These are phyloP conservation scores for Eleutherodactylus coqui DNA, from an alignment of 2,797 vertebrate species.

Conservation along the genomic window DNA sequence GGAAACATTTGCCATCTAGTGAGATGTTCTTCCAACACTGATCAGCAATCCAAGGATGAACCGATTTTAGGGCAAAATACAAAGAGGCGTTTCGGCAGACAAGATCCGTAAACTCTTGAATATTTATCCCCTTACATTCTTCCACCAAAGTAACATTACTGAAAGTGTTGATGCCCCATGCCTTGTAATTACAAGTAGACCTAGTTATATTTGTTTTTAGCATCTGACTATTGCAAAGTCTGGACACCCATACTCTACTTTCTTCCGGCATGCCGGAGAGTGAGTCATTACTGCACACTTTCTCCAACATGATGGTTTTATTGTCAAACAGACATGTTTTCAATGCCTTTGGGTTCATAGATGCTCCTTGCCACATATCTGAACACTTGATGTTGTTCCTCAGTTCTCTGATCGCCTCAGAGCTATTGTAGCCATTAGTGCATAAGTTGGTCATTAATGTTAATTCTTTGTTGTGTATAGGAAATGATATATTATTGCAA, in stretches of 20 bases:
- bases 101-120: constrained; percentile 77
- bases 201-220: constrained; percentile 72
- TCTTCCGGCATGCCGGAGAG: constrained; percentile 69
- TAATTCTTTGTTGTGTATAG: constrained; percentile 78
- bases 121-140: constrained; percentile 69
- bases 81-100: constrained; percentile 81
- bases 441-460: constrained; percentile 81
- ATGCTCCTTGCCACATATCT: constrained; percentile 72
- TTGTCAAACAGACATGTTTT: constrained; percentile 87
- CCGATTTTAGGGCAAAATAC: constrained; percentile 72
- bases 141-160: constrained; percentile 75
- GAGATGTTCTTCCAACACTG: constrained; percentile 73
- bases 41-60: constrained; percentile 72
- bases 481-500: constrained; percentile 85
- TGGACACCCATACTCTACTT: constrained; percentile 67
- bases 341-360: constrained; percentile 80
- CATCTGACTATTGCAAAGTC: constrained; percentile 79
- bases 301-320: constrained; percentile 74
- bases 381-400: constrained; percentile 75
- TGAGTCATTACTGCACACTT: constrained; percentile 75
- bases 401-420: constrained; percentile 57
- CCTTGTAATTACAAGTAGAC: constrained; percentile 74
- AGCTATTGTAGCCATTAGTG: constrained; percentile 72
- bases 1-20: constrained; percentile 78
- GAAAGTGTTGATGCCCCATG: constrained; percentile 75